Percentiles rank a stretch among this genome's conserved stretches.
These are phyloP conservation scores for Perithous albicinctus DNA, from an alignment of 2,888 invertebrate species.

Conservation along the genomic window DNA sequence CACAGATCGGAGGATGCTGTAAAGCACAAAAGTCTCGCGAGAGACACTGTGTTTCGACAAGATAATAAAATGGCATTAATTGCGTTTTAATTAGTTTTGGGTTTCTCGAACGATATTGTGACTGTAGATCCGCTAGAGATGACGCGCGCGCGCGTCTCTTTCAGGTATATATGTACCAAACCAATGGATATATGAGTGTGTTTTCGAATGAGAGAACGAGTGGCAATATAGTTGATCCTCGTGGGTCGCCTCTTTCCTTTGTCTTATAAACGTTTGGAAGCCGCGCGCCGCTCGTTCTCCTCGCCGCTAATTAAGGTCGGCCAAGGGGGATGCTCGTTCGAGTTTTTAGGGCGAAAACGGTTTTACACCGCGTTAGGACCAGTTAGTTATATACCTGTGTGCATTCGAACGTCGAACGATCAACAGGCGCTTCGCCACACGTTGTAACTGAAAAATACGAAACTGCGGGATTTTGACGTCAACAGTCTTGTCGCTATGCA, in stretches of 20 bases:
- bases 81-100: slow-evolving; percentile 53
- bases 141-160: slow-evolving; percentile 35
- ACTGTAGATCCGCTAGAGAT: slow-evolving; percentile 47
- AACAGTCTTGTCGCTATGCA: slow-evolving; percentile 11
- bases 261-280: slow-evolving; percentile 62
- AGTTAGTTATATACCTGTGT: slow-evolving; percentile 70
- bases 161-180: background rate
- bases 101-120: slow-evolving; percentile 24
- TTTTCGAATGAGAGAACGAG: slow-evolving; percentile 59
- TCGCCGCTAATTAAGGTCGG: slow-evolving; percentile 71
- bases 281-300: slow-evolving; percentile 59
- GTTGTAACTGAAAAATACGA: slow-evolving; percentile 19
- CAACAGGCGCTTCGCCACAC: slow-evolving; percentile 26
- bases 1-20: background rate
- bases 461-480: slow-evolving; percentile 18
- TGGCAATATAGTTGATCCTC: slow-evolving; percentile 68
- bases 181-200: slow-evolving; percentile 3
- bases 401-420: slow-evolving; percentile 10
- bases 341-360: slow-evolving; percentile 72
- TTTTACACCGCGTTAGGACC: slow-evolving; percentile 75
- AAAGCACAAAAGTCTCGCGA: slow-evolving; percentile 28
- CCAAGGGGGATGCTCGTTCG: slow-evolving; percentile 65
- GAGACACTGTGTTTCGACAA: slow-evolving; percentile 24
- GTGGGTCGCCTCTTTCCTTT: slow-evolving; percentile 57
- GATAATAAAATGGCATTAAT: slow-evolving; percentile 48